A percentile compares a stretch with the other conserved stretches of the same genome.
These are phyloP conservation scores for Drosophila lacteicornis DNA, from an alignment of 1,140 invertebrate species.

Conservation along the genomic window DNA sequence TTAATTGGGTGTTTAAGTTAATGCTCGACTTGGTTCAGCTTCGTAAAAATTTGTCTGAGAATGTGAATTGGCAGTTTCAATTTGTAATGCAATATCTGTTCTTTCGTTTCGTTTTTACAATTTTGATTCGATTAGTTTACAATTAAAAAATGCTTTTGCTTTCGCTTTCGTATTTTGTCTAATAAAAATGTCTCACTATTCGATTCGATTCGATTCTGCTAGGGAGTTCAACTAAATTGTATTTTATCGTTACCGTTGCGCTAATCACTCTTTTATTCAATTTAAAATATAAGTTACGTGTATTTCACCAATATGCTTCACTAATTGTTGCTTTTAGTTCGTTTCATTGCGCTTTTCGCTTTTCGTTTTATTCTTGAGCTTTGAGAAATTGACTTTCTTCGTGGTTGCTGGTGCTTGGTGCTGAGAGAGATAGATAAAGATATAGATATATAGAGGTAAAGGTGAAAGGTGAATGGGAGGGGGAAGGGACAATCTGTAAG, in stretches of 20 bases:
- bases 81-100: slow-evolving; percentile 51
- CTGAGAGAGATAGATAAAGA: slow-evolving; percentile 12
- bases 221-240: slow-evolving; percentile 59
- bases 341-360: slow-evolving; percentile 23
- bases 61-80: slow-evolving; percentile 81
- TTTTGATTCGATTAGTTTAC: slow-evolving; percentile 50
- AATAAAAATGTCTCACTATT: slow-evolving; percentile 68
- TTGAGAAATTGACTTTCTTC: slow-evolving; percentile 41
- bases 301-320: slow-evolving; percentile 74
- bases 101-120: slow-evolving; percentile 44
- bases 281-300: slow-evolving; percentile 63
- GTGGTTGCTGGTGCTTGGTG: slow-evolving; percentile 11
- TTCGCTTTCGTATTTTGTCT: slow-evolving; percentile 33
- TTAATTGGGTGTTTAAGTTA: slow-evolving; percentile 42
- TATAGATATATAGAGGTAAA: not conserved
- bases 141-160: slow-evolving; percentile 57
- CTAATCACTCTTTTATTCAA: slow-evolving; percentile 54
- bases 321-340: slow-evolving; percentile 55
- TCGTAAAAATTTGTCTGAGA: slow-evolving; percentile 68
- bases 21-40: slow-evolving; percentile 32
- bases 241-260: slow-evolving; percentile 38
- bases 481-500: slow-evolving; percentile 2
- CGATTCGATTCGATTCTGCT: slow-evolving; percentile 47
- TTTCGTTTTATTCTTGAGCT: slow-evolving; percentile 15
- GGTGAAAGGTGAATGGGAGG: not conserved